Conservation (phyloP, 2,797 vertebrate species). For the Nannoperca obscura region DNA sequence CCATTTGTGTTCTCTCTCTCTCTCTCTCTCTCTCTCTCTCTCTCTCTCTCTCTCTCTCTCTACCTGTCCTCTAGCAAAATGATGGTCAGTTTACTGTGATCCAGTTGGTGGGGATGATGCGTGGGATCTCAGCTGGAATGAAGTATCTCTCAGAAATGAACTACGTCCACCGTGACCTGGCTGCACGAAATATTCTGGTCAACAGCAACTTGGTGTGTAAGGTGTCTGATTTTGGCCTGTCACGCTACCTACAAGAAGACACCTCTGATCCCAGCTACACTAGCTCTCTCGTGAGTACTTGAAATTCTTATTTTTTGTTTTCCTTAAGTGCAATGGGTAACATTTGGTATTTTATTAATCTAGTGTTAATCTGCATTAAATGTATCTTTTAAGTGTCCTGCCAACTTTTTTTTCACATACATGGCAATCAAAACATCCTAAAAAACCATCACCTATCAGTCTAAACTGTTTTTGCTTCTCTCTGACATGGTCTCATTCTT, state of each 20-base stretch:
- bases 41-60: slow-evolving; percentile 6
- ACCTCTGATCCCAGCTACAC: slow-evolving; percentile 98
- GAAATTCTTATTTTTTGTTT: slow-evolving; percentile 2
- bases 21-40: background rate
- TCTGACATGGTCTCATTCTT: slow-evolving; percentile 49
- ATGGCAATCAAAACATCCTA: slow-evolving; percentile 4
- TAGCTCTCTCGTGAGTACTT: slow-evolving; percentile 93
- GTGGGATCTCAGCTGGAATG: slow-evolving; percentile 97
- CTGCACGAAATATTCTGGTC: slow-evolving; percentile 97
- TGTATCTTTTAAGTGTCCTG: slow-evolving; percentile 4
- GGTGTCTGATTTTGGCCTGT: slow-evolving; percentile 97
- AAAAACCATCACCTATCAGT: slow-evolving; percentile 37
- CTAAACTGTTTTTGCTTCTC: slow-evolving; percentile 39
- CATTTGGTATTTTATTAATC: background rate
- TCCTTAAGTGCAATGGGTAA: background rate
- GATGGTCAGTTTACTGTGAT: slow-evolving; percentile 98
- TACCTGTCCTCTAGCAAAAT: slow-evolving; percentile 89
- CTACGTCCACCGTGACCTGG: slow-evolving; percentile 97
- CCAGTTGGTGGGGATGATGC: slow-evolving; percentile 98
- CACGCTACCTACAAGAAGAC: slow-evolving; percentile 97
- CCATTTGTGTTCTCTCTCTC: slow-evolving; percentile 26
- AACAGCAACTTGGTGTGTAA: slow-evolving; percentile 99
- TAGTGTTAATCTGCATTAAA: background rate
- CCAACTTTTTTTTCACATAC: slow-evolving; percentile 22
- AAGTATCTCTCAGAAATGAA: slow-evolving; percentile 99